These are phyloP conservation scores for Microcebus jonahi DNA, from an alignment of 2,113 vertebrate genomes.

Conservation along the genomic window DNA sequence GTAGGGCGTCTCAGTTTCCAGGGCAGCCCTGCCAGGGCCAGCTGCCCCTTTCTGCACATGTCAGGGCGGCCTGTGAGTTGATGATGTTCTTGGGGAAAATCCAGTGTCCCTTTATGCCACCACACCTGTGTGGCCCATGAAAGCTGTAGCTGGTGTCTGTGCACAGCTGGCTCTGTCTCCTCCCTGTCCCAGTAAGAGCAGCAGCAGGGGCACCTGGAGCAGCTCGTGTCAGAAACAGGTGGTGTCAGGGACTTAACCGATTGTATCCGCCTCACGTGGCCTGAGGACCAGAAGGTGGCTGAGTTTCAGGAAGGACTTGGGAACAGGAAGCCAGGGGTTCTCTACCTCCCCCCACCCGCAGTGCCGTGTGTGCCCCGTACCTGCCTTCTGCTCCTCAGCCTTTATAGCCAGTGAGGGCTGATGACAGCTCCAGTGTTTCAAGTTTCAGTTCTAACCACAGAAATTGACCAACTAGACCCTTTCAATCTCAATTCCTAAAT, in stretches of 20 bases:
- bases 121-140: background rate
- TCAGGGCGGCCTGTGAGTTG: fast-evolving
- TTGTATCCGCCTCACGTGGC: background rate
- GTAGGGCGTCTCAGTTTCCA: background rate
- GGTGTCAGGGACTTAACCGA: background rate
- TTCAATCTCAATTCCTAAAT: background rate
- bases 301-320: background rate
- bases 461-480: background rate
- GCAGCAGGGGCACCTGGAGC: background rate
- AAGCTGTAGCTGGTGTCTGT: background rate
- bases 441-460: background rate
- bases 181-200: too few relatives aligned
- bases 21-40: background rate
- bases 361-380: background rate
- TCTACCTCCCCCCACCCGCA: background rate
- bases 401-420: background rate
- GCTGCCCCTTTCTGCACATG: background rate
- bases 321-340: background rate
- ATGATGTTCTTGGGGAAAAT: background rate
- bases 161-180: background rate
- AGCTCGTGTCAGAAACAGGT: background rate
- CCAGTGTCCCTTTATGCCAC: background rate
- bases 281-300: background rate
- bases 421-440: background rate
- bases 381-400: background rate